phyloP scores from a whole-genome alignment of 2,113 vertebrate species.

The Chlamydotis undulata region DNA sequence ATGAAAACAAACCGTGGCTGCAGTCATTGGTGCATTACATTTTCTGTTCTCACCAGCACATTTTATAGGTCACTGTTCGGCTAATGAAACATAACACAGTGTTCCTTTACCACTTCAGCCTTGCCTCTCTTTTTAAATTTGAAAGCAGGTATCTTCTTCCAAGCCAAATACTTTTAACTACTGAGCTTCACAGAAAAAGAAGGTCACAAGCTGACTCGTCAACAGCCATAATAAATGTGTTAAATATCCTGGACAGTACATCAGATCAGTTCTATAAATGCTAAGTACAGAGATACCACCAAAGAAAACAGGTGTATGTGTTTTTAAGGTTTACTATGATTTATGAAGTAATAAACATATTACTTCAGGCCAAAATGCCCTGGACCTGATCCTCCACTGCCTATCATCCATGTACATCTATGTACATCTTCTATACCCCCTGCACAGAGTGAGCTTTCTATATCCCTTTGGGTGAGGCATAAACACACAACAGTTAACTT shows the following conservation, averaged over 20 bases:
- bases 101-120: slow-evolving; percentile 25
- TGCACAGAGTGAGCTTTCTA: neutral
- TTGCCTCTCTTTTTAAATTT: neutral
- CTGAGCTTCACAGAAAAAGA: slow-evolving; percentile 43
- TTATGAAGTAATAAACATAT: slow-evolving; percentile 28
- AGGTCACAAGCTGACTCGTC: slow-evolving; percentile 36
- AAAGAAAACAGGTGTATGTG: slow-evolving; percentile 29
- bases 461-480: neutral
- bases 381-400: neutral
- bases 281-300: neutral
- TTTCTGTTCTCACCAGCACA: slow-evolving; percentile 68
- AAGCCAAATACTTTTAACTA: slow-evolving; percentile 65
- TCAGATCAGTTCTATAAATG: neutral
- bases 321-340: slow-evolving; percentile 32
- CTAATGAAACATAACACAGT: slow-evolving; percentile 50
- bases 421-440: neutral
- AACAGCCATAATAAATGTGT: neutral
- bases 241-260: neutral
- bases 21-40: neutral
- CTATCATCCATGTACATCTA: neutral
- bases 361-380: neutral
- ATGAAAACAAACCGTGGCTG: slow-evolving; percentile 1
- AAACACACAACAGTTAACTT: neutral
- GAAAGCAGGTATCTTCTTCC: slow-evolving; percentile 70
- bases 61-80: slow-evolving; percentile 65